Evolutionary conservation across 2,113 vertebrate species (phyloP), one percentile per base, ranked within the genome.

Genomic region (Atherinomorus stipes): DNA sequence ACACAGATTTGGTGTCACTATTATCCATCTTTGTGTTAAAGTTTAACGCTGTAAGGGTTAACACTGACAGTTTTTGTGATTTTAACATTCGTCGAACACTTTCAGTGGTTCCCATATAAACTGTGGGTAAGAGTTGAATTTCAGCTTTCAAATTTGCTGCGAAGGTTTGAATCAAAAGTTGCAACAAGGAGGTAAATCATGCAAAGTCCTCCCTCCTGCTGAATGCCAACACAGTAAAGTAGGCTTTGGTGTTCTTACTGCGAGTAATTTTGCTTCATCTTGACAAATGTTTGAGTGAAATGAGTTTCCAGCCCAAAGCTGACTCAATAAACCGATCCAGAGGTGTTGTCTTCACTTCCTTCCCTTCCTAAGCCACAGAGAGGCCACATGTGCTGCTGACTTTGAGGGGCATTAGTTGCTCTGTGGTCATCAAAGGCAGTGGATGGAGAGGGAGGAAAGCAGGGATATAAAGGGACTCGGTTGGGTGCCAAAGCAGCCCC

Each of bases 341-440:
- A 61, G 53, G 45, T 51, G 15, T 59, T 77, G 54, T 49, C 45
- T 16, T 31, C 13, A 16, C 21, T 22, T 45, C 38, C 52, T 31
- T 49, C 31, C 34, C 47, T 52, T n/a, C 49, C 69, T 74, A 4
- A 56, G 26, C 38, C 68, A 44, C 54, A 13, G 65, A 75, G 63
- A 80, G 80, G 85, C 85, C 88, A 77, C 90, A 92, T 89, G 83
- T 93, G 92, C 54, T 34, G 51, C 44, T 75, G 85, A 49, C 83
- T 85, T 89, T 64, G 78, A 59, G 81, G 59, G 83, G 88, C 71
- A 90, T 92, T 88, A 90, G 76, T 73, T 34, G 84, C 85, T 87
- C 92, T 87, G 86, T 85, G 93, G 94, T 95, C 95, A 96, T 96
- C 94, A 96, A 94, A 94, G 92, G 89, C 85, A 75, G 76, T 71